Evolutionary conservation across 2,797 vertebrate species (phyloP), one percentile per base, ranked within the genome.

Genomic region (Erpetoichthys calabaricus): DNA sequence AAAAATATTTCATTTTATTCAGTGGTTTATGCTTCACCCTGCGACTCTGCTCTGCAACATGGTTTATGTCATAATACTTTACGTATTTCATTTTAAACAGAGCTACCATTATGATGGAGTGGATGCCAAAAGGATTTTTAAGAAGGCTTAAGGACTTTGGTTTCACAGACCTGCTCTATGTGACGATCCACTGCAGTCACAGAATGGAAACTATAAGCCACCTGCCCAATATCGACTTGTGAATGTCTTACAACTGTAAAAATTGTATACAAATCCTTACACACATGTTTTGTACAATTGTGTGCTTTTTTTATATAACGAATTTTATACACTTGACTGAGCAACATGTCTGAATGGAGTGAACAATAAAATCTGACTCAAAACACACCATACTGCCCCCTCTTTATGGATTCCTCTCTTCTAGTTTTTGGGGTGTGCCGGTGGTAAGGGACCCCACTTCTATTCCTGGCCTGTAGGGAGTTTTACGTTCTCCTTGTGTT

Each of bases 111-210:
- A 94, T 0, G 91, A 97, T 46, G 92, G 91, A 56, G 86, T 92
- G 44, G 83, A 93, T 6, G 86, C 92, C 57, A 96, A 88, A 74
- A 88, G 94, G 68, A 70, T 88, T 78, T 97, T 94, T 79, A 99
- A 96, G 70, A 91, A 65, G 64, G 59, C 2, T 51, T 98, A 74
- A 79, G 52, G 4, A 6, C 5, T n/a, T 49, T 25, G 25, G 25
- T 25, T 25, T 25, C 25, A 25, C 25, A 25, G 45, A 10, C 8
- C 42, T 9, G 44, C 47, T n/a, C 47, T 6, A 5, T 8, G 8
- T 42, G 9, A 41, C 6, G 3, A 45, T n/a, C 25, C 43, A 5
- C 44, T 10, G 5, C 5, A 7, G 52, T 49, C 42, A 8, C 47
- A 42, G 42, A 3, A 41, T 49, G 46, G 50, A 44, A 44, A 6